These are phyloP conservation scores for Cynopterus sphinx DNA, from an alignment of 2,797 vertebrate species.

Conservation along the genomic window DNA sequence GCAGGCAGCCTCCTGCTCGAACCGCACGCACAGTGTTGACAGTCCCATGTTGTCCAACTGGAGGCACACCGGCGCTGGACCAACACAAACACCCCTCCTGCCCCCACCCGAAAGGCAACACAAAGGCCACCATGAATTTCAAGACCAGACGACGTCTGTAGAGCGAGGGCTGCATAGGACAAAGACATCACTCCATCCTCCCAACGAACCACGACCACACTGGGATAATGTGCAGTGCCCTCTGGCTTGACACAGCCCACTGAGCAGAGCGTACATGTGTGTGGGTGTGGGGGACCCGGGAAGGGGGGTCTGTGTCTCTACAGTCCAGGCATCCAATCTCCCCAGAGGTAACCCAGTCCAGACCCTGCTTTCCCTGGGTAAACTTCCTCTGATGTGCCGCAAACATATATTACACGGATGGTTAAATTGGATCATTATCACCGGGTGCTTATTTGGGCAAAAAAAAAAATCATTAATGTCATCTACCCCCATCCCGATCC, in stretches of 20 bases:
- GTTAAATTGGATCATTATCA: slow-evolving; percentile 90
- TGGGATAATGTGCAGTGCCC: slow-evolving; percentile 77
- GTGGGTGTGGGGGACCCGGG: slow-evolving; percentile 18
- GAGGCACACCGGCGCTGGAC: slow-evolving; percentile 43
- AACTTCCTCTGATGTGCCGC: slow-evolving; percentile 84
- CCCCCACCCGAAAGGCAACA: slow-evolving; percentile 47
- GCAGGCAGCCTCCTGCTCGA: slow-evolving; percentile 49
- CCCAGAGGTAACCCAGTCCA: slow-evolving; percentile 79
- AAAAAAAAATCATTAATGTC: slow-evolving; percentile 85
- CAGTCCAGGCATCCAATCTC: slow-evolving; percentile 74
- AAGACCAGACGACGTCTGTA: not conserved
- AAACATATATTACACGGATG: slow-evolving; percentile 89
- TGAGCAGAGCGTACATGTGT: slow-evolving; percentile 14
- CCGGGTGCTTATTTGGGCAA: slow-evolving; percentile 83
- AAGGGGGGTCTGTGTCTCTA: slow-evolving; percentile 45
- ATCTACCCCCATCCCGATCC: slow-evolving; percentile 75
- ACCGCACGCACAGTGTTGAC: slow-evolving; percentile 70
- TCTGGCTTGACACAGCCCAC: slow-evolving; percentile 78
- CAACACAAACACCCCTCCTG: slow-evolving; percentile 50
- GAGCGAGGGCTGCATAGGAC: slow-evolving; percentile 46
- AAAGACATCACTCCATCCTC: slow-evolving; percentile 70
- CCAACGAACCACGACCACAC: slow-evolving; percentile 40
- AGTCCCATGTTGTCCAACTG: slow-evolving; percentile 68
- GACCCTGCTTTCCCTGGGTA: slow-evolving; percentile 77
- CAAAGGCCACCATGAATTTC: slow-evolving; percentile 59